phyloP scores from a whole-genome alignment of 2,888 invertebrate genomes.

The Hoplodrina ambigua region DNA sequence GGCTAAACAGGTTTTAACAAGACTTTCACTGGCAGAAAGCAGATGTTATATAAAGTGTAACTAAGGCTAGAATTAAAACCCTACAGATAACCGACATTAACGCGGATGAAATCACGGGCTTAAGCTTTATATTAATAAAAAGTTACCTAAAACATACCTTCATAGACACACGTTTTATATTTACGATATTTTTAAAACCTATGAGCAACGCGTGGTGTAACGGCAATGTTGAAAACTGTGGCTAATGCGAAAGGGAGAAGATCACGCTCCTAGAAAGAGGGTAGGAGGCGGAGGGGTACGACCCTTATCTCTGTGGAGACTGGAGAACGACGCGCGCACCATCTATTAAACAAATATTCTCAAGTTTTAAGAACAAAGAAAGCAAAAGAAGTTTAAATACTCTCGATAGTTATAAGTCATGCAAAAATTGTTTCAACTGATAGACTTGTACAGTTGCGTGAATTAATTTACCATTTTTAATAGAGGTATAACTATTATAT shows the following conservation, averaged over 20 bases:
- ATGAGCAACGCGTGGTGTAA: constrained; percentile 57
- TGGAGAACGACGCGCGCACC: constrained; percentile 78
- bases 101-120: too few species aligned
- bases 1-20: too few species aligned
- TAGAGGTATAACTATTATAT: neutral
- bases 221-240: constrained; percentile 69
- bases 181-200: constrained; percentile 49
- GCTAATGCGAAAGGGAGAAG: constrained; percentile 74
- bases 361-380: constrained; percentile 56
- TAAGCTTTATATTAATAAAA: too few species aligned
- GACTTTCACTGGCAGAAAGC: too few species aligned
- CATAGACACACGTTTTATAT: neutral
- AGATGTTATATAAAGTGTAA: too few species aligned
- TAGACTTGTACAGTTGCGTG: neutral
- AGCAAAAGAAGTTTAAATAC: constrained; percentile 24
- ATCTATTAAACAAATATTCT: constrained; percentile 53
- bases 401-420: constrained; percentile 14
- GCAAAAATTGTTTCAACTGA: neutral
- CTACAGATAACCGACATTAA: too few species aligned
- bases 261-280: constrained; percentile 65
- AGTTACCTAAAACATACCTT: neutral
- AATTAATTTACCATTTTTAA: neutral
- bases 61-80: too few species aligned
- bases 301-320: constrained; percentile 65
- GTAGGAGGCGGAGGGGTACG: constrained; percentile 61